A percentile compares a stretch with the other conserved stretches of the same genome.
Conservation (phyloP, 1,140 invertebrate genomes). For the Temnothorax longispinosus region DNA sequence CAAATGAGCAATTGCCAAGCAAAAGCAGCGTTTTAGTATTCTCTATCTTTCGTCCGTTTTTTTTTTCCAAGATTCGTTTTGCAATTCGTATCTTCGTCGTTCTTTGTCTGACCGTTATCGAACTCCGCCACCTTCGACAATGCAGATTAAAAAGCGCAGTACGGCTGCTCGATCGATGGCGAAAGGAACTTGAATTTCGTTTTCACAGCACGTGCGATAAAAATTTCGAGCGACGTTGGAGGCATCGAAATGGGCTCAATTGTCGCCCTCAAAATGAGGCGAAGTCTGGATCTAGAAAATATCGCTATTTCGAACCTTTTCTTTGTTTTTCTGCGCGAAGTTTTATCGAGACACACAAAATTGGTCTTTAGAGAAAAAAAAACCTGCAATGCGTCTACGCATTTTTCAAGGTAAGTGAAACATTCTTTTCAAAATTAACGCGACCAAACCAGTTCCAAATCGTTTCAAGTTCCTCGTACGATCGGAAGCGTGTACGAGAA, state of each 20-base stretch:
- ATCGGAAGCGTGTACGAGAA: constrained; percentile 43
- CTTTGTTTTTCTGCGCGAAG: neutral
- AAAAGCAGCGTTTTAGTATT: constrained; percentile 41
- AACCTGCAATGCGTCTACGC: neutral
- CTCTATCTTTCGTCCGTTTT: constrained; percentile 7
- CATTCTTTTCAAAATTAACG: constrained; percentile 20
- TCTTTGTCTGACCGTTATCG: constrained; percentile 32
- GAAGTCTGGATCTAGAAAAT: neutral
- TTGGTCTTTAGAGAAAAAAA: neutral
- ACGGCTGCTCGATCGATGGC: constrained; percentile 33
- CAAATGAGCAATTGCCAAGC: constrained; percentile 74
- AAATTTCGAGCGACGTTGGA: constrained; percentile 7
- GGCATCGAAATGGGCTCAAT: neutral
- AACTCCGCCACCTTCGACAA: constrained; percentile 14
- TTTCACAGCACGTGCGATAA: neutral
- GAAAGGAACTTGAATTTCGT: constrained; percentile 31
- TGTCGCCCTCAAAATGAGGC: neutral
- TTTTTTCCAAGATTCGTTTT: constrained; percentile 5
- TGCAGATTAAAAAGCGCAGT: constrained; percentile 20
- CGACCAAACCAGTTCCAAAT: neutral
- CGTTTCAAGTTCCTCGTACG: constrained; percentile 48
- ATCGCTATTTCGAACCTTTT: neutral
- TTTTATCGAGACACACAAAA: neutral
- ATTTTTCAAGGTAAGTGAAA: constrained; percentile 22
- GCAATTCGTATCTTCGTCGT: constrained; percentile 17